A percentile compares a stretch with the other conserved stretches of the same genome.
Conservation (phyloP, 2,797 vertebrate species). For the Platyrinchus mystaceus region DNA sequence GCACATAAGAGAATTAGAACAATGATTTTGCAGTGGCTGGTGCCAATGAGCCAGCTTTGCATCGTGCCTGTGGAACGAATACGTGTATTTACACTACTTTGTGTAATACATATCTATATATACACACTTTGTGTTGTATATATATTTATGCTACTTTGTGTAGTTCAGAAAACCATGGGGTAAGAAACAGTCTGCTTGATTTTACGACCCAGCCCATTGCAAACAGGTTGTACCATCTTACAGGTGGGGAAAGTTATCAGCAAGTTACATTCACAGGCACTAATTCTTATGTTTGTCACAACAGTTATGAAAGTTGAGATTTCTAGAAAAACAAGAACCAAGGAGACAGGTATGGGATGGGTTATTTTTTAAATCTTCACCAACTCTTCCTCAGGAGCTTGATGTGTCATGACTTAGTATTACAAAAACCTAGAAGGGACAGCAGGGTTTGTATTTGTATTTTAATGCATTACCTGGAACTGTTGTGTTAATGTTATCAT, state of each 20-base stretch:
- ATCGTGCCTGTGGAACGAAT: not conserved
- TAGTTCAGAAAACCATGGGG: not conserved
- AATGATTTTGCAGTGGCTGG: not conserved
- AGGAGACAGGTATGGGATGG: accelerated
- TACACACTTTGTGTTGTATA: too few species aligned
- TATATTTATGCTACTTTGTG: not conserved
- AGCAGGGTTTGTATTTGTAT: not conserved
- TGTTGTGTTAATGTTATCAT: not conserved
- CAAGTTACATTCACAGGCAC: not conserved
- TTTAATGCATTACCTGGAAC: not conserved
- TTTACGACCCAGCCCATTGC: not conserved
- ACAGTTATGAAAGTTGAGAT: not conserved
- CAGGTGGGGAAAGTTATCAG: not conserved
- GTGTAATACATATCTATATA: too few species aligned
- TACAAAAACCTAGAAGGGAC: not conserved
- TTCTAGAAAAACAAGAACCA: not conserved
- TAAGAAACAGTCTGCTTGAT: not conserved
- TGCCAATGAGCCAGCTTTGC: not conserved
- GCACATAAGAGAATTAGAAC: not conserved
- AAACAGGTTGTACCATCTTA: not conserved
- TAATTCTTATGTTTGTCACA: not conserved
- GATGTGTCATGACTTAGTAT: not conserved
- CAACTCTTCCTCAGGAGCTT: not conserved
- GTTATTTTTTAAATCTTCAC: not conserved
- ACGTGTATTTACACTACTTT: not conserved